These are phyloP conservation scores for Fragum fragum DNA, from an alignment of 2,888 invertebrate genomes.

Conservation along the genomic window DNA sequence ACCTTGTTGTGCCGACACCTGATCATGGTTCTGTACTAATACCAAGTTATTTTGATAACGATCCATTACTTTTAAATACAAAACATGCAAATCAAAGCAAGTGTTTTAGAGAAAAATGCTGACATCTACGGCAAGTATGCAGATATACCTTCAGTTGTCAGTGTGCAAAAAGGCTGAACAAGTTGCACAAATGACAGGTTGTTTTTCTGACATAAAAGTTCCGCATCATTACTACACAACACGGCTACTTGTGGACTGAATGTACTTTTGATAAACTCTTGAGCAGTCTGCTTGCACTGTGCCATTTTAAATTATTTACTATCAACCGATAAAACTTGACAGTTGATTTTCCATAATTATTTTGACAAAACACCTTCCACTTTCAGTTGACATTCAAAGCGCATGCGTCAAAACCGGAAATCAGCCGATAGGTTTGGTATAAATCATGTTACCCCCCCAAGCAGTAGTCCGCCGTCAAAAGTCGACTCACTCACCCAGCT, in stretches of 20 bases:
- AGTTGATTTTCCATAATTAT: conserved; percentile 25
- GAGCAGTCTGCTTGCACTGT: conserved; percentile 87
- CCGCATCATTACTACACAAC: conserved; percentile 93
- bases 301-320: conserved; percentile 83
- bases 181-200: conserved; percentile 96
- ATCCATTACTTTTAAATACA: no score
- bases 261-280: conserved; percentile 95
- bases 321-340: not conserved
- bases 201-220: conserved; percentile 95
- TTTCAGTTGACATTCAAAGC: conserved; percentile 14
- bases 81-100: no score
- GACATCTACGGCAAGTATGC: no score
- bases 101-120: no score
- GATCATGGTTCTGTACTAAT: no score
- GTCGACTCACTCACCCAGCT: no score
- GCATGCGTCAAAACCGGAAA: conserved; percentile 26
- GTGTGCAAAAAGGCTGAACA: conserved; percentile 94
- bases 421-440: not conserved
- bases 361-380: conserved; percentile 30
- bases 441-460: not conserved
- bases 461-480: no score
- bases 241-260: conserved; percentile 97
- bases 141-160: conserved; percentile 90
- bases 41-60: no score
- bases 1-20: no score